Evolutionary conservation across 2,797 vertebrate species (phyloP).

Genomic region (Carcharodon carcharias): DNA sequence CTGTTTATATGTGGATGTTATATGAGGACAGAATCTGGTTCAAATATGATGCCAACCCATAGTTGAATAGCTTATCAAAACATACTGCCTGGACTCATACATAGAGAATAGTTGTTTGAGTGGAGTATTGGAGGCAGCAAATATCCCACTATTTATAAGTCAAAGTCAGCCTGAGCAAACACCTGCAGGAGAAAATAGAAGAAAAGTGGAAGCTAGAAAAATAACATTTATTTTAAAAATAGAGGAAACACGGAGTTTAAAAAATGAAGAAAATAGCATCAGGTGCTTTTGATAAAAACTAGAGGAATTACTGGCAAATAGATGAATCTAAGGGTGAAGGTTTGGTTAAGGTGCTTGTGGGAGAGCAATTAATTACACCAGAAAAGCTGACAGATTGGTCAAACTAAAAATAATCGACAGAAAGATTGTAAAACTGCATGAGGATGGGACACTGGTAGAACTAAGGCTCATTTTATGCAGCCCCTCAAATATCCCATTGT

Average conservation of each 20-base stretch:
- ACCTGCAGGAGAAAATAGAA: neutral
- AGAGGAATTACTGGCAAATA: neutral
- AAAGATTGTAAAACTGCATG: neutral
- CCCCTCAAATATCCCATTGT: neutral
- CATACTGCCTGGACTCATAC: neutral
- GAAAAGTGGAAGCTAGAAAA: neutral
- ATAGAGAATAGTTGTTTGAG: neutral
- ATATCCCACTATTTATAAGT: neutral
- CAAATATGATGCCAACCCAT: neutral
- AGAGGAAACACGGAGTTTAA: neutral
- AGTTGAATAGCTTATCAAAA: neutral
- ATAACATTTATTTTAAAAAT: constrained; percentile 3
- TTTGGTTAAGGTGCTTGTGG: neutral
- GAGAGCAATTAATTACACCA: neutral
- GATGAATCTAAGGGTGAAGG: neutral
- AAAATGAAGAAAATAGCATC: neutral
- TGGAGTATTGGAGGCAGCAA: neutral
- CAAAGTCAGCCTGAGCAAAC: neutral
- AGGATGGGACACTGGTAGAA: neutral
- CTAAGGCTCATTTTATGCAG: too few species aligned
- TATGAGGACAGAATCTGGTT: neutral
- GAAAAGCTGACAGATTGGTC: neutral
- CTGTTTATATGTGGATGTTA: neutral
- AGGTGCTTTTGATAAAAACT: neutral
- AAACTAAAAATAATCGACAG: neutral